phyloP scores from a whole-genome alignment of 2,797 vertebrate genomes.

The Amblyraja radiata region DNA sequence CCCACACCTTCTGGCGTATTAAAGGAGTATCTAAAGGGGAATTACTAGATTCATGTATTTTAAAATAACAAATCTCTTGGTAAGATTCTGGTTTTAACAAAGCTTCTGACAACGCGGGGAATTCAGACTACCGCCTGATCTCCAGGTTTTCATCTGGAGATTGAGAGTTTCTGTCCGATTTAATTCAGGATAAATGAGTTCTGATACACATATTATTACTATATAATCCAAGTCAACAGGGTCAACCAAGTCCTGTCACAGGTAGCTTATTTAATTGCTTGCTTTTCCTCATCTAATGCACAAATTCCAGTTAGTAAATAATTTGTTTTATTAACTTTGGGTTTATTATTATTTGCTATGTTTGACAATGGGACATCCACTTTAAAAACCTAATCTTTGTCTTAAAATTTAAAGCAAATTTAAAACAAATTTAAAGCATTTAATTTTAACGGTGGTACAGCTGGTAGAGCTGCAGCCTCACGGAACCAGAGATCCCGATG shows the following conservation, averaged over 20 bases:
- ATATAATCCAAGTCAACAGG: not conserved
- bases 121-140: not conserved
- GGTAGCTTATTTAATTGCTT: constrained; percentile 3
- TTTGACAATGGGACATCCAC: not conserved
- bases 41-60: not conserved
- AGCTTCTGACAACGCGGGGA: not conserved
- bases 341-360: constrained; percentile 3
- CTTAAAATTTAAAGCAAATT: not conserved
- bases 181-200: not conserved
- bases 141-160: not conserved
- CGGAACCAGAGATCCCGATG: no score
- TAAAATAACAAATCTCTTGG: not conserved
- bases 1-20: not conserved
- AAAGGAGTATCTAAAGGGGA: not conserved
- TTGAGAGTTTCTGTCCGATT: not conserved
- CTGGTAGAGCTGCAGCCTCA: no score
- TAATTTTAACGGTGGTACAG: not conserved
- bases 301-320: not conserved
- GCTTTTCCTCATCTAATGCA: not conserved
- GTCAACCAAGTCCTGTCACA: not conserved
- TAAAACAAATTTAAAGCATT: not conserved
- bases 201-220: not conserved
- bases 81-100: not conserved
- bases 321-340: not conserved
- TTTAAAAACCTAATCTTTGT: not conserved